Base-by-base conservation (phyloP, 92 coral and sea anemone genomes). In the Parazoanthus atlanticus region DNA sequence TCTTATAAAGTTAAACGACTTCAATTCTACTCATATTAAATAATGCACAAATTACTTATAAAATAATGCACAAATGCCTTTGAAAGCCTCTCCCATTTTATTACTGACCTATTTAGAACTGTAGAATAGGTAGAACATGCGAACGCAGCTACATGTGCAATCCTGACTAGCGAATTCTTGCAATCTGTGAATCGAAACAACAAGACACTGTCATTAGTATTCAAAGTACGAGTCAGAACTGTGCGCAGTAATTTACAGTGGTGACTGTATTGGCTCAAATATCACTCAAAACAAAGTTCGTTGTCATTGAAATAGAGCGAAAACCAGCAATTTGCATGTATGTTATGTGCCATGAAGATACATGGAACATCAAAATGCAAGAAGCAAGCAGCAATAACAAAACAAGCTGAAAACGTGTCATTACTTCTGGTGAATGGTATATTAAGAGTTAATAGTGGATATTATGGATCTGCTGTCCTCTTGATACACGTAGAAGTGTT, bases 131-230 rank as follows among this genome's bases (percentile, higher is more conserved):
- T 94, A 31, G 99, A 97, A 46, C 96, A 89, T 23, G 98, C 96
- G 89, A 97, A 97, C 5, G 99, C 98, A 25, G 98, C 99, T 40
- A 97, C 95, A 89, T 97, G 98, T 17, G 97, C 99, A 19, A 97
- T 83, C 74, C 93, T 93, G 40, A 94, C 91, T 17, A 94, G 61
- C 2, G 98, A 91, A 88, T 93, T 94, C 82, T 92, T 94, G 73
- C 94, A 94, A 40, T 93, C 99, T 97, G 85, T 36, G 66, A 61
- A 84, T 12, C 85, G 8, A 76, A 69, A 69, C 13, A 85, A 64
- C 75, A 31, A 65, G 15, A 16, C 6, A 36, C 47, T 9, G 25
- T 21, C 10, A 33, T n/a, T 13, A 86, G 9, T 12, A 41, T 10
- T 12, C 76, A 3, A n/a, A 74, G 49, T 8, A 46, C 49, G 49